phyloP scores from a whole-genome alignment of 2,797 vertebrate genomes.

The Gadopsis bispinosus region DNA sequence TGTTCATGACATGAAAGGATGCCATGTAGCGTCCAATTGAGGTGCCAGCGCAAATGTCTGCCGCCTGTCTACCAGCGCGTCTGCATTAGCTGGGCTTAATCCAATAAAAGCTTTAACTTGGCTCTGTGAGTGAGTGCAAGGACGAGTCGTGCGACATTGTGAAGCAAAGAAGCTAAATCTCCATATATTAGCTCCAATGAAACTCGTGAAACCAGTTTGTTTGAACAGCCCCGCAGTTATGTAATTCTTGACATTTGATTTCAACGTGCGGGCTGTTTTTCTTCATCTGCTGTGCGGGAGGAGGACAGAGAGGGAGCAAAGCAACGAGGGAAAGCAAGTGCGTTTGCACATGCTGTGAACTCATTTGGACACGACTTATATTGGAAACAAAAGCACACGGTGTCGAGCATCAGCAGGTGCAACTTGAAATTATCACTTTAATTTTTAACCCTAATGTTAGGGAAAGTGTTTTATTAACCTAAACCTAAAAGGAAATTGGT shows the following conservation, averaged over 20 bases:
- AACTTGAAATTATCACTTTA: neutral
- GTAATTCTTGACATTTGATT: slow-evolving; percentile 69
- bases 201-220: slow-evolving; percentile 37
- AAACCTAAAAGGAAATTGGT: no score
- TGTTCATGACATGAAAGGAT: neutral
- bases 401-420: neutral
- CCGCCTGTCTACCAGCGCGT: neutral
- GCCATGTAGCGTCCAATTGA: neutral
- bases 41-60: slow-evolving; percentile 4
- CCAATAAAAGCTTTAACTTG: slow-evolving; percentile 10
- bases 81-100: slow-evolving; percentile 20
- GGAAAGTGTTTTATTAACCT: neutral
- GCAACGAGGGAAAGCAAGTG: neutral
- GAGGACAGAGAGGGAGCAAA: slow-evolving; percentile 11
- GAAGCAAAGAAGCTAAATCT: slow-evolving; percentile 30
- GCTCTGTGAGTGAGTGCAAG: neutral
- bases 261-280: slow-evolving; percentile 46
- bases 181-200: slow-evolving; percentile 50
- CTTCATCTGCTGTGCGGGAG: slow-evolving; percentile 25
- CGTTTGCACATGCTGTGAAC: slow-evolving; percentile 29
- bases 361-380: slow-evolving; percentile 1
- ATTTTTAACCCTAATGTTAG: no score
- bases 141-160: neutral
- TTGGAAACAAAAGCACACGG: slow-evolving; percentile 11
- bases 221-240: slow-evolving; percentile 43